Evolutionary conservation across 2,888 invertebrate genomes (phyloP), one percentile per base, ranked within the genome.

Genomic region (Elmis aenea): DNA sequence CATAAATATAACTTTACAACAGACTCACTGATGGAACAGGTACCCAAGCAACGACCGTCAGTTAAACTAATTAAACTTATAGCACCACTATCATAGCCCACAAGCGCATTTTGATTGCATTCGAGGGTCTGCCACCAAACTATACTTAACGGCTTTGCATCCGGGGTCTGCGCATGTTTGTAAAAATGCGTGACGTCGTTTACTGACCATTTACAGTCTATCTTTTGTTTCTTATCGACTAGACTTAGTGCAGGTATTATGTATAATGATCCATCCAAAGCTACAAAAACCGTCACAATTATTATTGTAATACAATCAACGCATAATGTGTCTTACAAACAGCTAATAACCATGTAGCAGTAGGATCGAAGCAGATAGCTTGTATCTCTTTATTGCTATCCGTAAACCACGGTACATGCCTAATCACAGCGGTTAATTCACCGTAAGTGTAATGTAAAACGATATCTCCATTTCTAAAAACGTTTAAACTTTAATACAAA

Each of bases 321-420:
- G n/a, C n/a, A n/a, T n/a, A n/a, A n/a, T n/a, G n/a, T n/a, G n/a
- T 3, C 59, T 73, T 74, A 66, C 77, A 76, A 38, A 77, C 68
- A 46, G 80, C 72, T 13, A 86, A 67, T 13, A 85, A 69, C 85
- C 86, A 86, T 23, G 81, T 79, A 33, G 88, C 89, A 39, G 82
- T 77, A 1, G 87, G 85, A 68, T 90, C 88, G 66, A 91, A 90
- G 63, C 88, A 87, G 62, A 89, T 71, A 58, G 81, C 81, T 59
- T 81, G 75, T 38, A 83, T 75, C 20, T 68, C 36, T 53, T 67
- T 67, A 27, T 55, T 53, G 20, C 55, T 57, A 36, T 67, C 67
- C 9, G 56, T 58, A 36, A 64, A 59, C 69, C 69, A 69, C 30
- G 66, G 63, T 27, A 69, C 57, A 43, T 61, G 54, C 50, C 61